These are phyloP conservation scores for Leucophora obtusa DNA, from an alignment of 2,888 invertebrate species.

Conservation along the genomic window DNA sequence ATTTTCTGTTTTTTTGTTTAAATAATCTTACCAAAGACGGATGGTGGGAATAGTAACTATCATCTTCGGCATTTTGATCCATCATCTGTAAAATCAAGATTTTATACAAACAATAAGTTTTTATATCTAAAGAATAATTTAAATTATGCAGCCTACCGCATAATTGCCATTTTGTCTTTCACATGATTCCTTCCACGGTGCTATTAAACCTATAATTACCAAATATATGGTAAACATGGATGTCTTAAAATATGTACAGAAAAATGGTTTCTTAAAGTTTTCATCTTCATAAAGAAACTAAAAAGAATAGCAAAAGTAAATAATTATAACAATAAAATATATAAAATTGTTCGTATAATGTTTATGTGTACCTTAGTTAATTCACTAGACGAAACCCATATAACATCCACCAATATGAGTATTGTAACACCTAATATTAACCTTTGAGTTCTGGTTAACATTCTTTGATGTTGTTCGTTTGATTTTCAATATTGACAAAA, in stretches of 20 bases:
- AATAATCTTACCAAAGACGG: constrained; percentile 73
- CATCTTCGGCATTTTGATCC: constrained; percentile 88
- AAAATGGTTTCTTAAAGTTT: constrained; percentile 94
- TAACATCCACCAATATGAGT: constrained; percentile 92
- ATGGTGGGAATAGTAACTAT: constrained; percentile 86
- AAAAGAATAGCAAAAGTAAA: neutral
- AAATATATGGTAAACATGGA: constrained; percentile 96
- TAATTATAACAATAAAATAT: neutral
- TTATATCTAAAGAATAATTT: neutral
- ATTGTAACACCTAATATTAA: constrained; percentile 91
- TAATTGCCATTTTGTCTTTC: constrained; percentile 84
- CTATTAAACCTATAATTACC: constrained; percentile 91
- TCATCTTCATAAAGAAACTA: constrained; percentile 92
- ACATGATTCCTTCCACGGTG: constrained; percentile 94
- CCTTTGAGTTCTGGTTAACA: constrained; percentile 83
- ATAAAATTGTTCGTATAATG: too few relatives aligned
- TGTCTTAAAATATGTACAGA: constrained; percentile 96
- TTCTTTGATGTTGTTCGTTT: constrained; percentile 58
- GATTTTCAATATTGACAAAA: neutral
- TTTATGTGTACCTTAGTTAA: constrained; percentile 88
- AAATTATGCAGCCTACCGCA: constrained; percentile 80
- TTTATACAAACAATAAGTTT: too few relatives aligned
- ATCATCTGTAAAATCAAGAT: constrained; percentile 81
- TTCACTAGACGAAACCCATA: constrained; percentile 98
- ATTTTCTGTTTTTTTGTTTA: neutral